Base-by-base conservation (phyloP, 1,140 invertebrate species). In the Prorops nasuta region DNA sequence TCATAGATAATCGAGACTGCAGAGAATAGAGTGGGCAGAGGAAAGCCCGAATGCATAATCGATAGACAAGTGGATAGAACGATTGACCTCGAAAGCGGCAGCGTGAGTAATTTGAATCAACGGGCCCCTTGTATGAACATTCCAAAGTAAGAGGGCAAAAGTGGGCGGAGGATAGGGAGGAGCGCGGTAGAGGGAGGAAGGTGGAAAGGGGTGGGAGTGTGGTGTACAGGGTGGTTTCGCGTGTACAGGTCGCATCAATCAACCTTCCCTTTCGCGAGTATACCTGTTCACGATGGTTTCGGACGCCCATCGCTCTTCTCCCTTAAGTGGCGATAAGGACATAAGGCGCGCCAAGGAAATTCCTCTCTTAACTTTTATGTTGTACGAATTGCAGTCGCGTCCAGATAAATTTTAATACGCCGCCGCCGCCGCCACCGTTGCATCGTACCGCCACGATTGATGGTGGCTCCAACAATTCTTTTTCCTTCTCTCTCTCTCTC, bases 241-340 rank as follows among this genome's bases (percentile, higher is more conserved):
- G 71, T 75, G 72, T 55, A 45, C 44, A 45, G 57, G 22, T 40
- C 60, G 60, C 67, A 74, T 75, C 64, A 69, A 74, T 75, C 70
- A 72, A 54, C 51, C 40, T 35, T 54, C 60, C 58, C 63, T 69
- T 66, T 58, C 59, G 44, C 46, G 51, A 57, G 44, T 62, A 46
- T 63, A 60, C 52, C 58, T 60, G 53, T 49, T 69, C 66, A 66
- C 66, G 66, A 63, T n/a, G n/a, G n/a, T 63, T 56, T 63, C 63
- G 52, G 47, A 60, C 64, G 50, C 51, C 58, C 66, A 72, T 72
- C 67, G 56, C 57, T 72, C 66, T 67, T 66, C 40, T 44, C 47
- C 43, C 43, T 70, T 69, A 69, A 73, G 64, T 68, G 56, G 66
- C 59, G 68, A 73, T 74, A 73, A 74, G 69, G 45, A 66, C 63